Conservation (phyloP, 2,113 vertebrate genomes). For the Coryphaenoides rupestris region DNA sequence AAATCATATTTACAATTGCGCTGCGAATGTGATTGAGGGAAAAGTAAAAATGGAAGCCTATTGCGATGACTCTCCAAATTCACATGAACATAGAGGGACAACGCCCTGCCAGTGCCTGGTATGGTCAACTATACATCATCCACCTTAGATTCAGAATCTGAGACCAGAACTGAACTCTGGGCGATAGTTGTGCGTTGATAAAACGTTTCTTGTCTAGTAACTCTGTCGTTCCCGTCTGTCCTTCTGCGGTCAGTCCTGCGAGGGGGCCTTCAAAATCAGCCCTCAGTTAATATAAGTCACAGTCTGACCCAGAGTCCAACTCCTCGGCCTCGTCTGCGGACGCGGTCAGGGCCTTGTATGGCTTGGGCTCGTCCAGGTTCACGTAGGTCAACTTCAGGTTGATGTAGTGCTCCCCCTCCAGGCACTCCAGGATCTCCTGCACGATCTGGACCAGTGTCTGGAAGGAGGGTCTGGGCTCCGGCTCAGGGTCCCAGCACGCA, state of each 20-base stretch:
- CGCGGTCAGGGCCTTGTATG: constrained; percentile 60
- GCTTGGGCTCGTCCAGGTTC: constrained; percentile 74
- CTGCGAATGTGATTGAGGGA: neutral
- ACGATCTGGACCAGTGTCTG: constrained; percentile 72
- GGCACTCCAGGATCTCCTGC: constrained; percentile 62
- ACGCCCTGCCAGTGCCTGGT: too few relatives aligned
- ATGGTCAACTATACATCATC: neutral
- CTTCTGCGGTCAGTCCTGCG: neutral
- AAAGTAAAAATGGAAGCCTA: too few relatives aligned
- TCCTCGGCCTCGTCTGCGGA: constrained; percentile 61
- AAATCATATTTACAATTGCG: neutral
- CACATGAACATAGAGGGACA: too few relatives aligned
- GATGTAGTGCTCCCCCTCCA: constrained; percentile 89
- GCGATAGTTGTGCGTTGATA: too few relatives aligned
- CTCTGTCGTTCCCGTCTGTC: neutral
- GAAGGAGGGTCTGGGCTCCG: constrained; percentile 80
- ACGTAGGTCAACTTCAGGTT: constrained; percentile 83
- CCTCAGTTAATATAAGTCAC: constrained; percentile 38
- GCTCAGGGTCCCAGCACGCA: constrained; percentile 83
- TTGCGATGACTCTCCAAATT: too few relatives aligned
- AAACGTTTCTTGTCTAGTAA: neutral
- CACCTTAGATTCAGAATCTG: neutral
- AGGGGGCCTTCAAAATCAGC: neutral
- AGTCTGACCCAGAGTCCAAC: constrained; percentile 49
- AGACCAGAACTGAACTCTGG: too few relatives aligned